Evolutionary conservation across 2,888 invertebrate species (phyloP).

Genomic region (Polydrusus tereticollis): DNA sequence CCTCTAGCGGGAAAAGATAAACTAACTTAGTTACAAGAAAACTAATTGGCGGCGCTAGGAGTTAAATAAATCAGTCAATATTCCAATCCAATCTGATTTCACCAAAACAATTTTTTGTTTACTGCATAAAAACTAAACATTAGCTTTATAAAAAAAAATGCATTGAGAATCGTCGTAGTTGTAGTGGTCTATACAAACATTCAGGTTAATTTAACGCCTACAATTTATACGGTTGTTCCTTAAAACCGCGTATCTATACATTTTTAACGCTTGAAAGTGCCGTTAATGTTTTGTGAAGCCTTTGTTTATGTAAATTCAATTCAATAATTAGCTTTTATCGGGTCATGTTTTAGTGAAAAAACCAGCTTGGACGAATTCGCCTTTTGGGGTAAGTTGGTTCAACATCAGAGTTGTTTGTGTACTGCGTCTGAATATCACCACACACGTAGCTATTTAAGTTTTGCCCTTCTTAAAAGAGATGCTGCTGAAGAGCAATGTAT

Average conservation of each 20-base stretch:
- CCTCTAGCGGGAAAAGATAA: neutral
- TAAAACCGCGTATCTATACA: neutral
- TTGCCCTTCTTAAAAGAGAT: too few relatives aligned
- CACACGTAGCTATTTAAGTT: conserved; percentile 24
- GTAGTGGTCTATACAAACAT: too few relatives aligned
- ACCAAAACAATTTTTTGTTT: conserved; percentile 62
- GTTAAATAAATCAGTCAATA: conserved; percentile 61
- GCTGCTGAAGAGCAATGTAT: too few relatives aligned
- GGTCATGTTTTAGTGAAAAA: conserved; percentile 25
- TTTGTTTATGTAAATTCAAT: conserved; percentile 33
- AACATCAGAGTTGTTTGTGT: neutral
- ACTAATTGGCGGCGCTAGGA: conserved; percentile 9
- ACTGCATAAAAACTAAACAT: conserved; percentile 56
- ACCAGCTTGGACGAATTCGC: neutral
- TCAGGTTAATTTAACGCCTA: neutral
- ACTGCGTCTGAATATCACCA: neutral
- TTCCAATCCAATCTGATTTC: conserved; percentile 62
- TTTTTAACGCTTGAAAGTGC: conserved; percentile 19
- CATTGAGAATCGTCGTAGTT: neutral
- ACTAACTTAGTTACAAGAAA: neutral
- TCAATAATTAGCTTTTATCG: neutral
- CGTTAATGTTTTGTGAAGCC: conserved; percentile 32
- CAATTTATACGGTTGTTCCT: neutral
- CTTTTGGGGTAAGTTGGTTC: conserved; percentile 8
- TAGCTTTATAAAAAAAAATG: conserved; percentile 13